phyloP scores from a whole-genome alignment of 2,113 vertebrate species.

The Nettapus auritus region DNA sequence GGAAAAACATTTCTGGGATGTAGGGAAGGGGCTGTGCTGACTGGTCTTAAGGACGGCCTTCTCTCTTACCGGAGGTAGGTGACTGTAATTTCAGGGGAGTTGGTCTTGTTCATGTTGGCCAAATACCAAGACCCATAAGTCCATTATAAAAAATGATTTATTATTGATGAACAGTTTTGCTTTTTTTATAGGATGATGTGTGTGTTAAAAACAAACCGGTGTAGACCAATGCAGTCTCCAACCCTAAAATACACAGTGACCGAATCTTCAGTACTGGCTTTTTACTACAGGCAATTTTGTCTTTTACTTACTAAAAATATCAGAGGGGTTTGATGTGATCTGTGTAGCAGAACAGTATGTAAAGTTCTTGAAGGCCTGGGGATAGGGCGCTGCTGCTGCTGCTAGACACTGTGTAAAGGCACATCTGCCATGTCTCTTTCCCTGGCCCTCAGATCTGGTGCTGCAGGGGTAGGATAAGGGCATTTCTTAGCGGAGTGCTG shows the following conservation, averaged over 20 bases:
- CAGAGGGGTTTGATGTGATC: conserved; percentile 16
- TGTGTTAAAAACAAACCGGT: background rate
- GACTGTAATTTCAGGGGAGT: background rate
- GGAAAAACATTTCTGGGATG: background rate
- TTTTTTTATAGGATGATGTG: background rate
- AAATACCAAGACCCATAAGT: background rate
- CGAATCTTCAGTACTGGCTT: background rate
- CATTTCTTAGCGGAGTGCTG: background rate
- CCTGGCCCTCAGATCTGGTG: background rate
- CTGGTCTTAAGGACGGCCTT: background rate
- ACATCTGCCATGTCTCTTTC: background rate
- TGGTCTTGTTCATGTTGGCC: background rate
- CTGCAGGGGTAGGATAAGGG: background rate
- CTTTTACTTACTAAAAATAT: conserved; percentile 37
- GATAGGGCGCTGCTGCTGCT: conserved; percentile 3
- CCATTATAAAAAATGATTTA: background rate
- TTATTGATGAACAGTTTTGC: background rate
- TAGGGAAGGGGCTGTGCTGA: background rate
- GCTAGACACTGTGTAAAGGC: background rate
- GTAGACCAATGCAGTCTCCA: background rate
- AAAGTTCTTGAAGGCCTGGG: background rate
- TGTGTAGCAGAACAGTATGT: conserved; percentile 9
- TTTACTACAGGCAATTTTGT: conserved; percentile 4
- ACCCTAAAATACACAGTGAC: background rate
- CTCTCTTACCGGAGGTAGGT: background rate